Base-by-base conservation (phyloP, 2,113 vertebrate species). In the Ciconia boyciana region DNA sequence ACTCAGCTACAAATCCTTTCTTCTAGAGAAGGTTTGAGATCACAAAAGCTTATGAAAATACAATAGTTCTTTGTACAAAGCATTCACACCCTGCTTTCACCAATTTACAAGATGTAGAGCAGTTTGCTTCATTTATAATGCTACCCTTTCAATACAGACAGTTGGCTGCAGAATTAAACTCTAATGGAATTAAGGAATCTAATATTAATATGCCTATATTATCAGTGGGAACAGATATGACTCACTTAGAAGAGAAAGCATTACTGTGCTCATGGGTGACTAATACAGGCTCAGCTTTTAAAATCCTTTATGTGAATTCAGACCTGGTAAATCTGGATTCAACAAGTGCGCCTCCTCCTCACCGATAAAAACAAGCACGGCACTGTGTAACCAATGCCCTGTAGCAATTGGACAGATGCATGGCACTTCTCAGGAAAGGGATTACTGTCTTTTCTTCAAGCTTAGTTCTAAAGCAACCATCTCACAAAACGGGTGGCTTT, bases 201-300 rank as follows among this genome's bases (percentile, higher is more conserved):
- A 86, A 51, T 83, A 80, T 72, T 95, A 71, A 86, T 68, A 76
- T 89, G 68, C 28, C 46, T 71, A 0, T 66, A 58, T 83, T 88
- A 81, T 44, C 72, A 90, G 76, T 64, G 17, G 34, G 65, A 96
- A 82, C 24, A 87, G 60, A 25, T 93, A 82, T 58, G 49, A 93
- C 83, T 96, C 94, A 94, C 46, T 92, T 78, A 76, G n/a, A 86
- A 93, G 18, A 95, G 48, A 92, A 92, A 64, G 43, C 69, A 76
- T 87, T 49, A 48, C 72, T 70, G 54, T 82, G 61, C 49, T 89
- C 41, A 26, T 21, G 52, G 68, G 86, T 96, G 96, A 94, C 86
- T 96, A 90, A 96, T 36, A 84, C 18, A 83, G 83, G 31, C 79
- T 88, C 77, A 65, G 91, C 61, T 94, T 96, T 87, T 89, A 69